A percentile compares a stretch with the other conserved stretches of the same genome.
Conservation (phyloP, 2,113 vertebrate genomes). For the Athene noctua region DNA sequence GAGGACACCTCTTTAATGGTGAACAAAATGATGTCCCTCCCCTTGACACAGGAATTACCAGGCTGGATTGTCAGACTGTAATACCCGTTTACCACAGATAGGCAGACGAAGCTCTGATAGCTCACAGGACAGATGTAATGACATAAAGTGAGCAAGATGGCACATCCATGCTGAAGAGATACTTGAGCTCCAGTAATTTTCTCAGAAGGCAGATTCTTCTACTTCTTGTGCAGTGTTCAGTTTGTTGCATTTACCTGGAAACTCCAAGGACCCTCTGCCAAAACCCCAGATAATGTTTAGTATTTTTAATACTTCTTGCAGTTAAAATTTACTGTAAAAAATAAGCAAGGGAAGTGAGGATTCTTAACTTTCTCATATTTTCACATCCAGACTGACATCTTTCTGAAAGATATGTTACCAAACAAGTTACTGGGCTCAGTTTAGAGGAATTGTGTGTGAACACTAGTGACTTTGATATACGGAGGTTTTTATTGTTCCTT, state of each 20-base stretch:
- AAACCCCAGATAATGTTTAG: not conserved
- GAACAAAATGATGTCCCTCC: not conserved
- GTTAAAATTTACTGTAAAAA: not conserved
- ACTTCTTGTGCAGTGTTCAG: not conserved
- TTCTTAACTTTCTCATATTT: not conserved
- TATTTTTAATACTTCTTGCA: not conserved
- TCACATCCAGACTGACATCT: not conserved
- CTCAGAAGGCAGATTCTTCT: not conserved
- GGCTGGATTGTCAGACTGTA: not conserved
- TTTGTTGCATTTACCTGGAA: not conserved
- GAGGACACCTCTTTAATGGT: not conserved
- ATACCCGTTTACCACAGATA: not conserved
- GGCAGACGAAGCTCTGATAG: not conserved
- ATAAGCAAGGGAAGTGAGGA: not conserved
- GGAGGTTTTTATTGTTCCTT: conserved; percentile 47
- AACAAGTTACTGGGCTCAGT: not conserved
- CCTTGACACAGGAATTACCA: not conserved
- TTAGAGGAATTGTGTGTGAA: conserved; percentile 2
- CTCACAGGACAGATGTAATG: not conserved
- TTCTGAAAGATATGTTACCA: not conserved
- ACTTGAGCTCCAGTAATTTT: not conserved
- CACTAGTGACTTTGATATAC: conserved; percentile 20
- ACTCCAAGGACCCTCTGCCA: not conserved
- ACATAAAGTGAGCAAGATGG: not conserved
- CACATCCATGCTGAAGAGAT: not conserved